A percentile compares a stretch with the other conserved stretches of the same genome.
phyloP scores from a whole-genome alignment of 2,888 invertebrate species.

The Dione vanillae region DNA sequence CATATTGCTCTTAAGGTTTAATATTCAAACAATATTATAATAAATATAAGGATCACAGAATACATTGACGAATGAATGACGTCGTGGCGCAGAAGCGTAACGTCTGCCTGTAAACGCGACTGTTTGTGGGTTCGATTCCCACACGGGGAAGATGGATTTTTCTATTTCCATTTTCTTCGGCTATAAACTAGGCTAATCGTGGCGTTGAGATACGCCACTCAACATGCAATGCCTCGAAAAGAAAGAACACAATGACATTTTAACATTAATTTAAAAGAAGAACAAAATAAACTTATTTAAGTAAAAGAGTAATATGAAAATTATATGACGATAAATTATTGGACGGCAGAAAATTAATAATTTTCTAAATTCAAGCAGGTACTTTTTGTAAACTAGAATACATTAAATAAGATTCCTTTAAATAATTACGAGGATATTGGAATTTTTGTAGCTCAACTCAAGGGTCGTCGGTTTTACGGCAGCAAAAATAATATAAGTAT shows the following conservation, averaged over 20 bases:
- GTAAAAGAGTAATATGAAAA: background rate
- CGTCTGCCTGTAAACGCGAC: no score
- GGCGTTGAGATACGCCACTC: no score
- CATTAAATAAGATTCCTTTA: background rate
- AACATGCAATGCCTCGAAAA: no score
- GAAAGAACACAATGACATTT: conserved; percentile 2
- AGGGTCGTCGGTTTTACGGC: background rate
- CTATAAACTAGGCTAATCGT: no score
- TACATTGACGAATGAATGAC: no score
- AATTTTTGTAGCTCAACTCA: background rate
- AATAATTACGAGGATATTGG: background rate
- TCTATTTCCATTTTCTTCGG: no score
- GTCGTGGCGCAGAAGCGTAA: no score
- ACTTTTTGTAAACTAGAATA: background rate
- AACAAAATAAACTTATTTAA: conserved; percentile 1
- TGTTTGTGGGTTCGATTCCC: no score
- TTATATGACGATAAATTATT: no score
- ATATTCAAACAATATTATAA: background rate
- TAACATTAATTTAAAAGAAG: background rate
- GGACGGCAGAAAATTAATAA: background rate
- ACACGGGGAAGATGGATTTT: no score
- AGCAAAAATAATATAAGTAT: background rate
- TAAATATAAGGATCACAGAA: background rate
- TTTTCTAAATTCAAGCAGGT: background rate
- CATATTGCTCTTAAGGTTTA: conserved; percentile 34